These are phyloP conservation scores for Lasius platythorax DNA, from an alignment of 2,888 invertebrate genomes.

Conservation along the genomic window DNA sequence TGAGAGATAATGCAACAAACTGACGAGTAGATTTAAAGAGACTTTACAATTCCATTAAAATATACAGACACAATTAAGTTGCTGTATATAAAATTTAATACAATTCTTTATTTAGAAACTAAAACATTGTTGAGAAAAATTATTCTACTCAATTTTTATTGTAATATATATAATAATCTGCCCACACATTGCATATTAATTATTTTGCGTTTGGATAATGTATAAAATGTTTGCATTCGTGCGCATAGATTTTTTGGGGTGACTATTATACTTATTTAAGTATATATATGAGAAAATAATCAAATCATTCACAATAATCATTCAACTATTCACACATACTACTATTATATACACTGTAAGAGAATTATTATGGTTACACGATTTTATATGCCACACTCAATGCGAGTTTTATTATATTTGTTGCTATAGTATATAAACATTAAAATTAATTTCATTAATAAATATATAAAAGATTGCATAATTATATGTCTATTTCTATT, in stretches of 20 bases:
- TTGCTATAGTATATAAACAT: neutral
- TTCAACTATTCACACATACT: neutral
- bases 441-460: constrained; percentile 45
- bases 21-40: neutral
- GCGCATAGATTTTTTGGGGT: neutral
- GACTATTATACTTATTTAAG: neutral
- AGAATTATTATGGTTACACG: constrained; percentile 50
- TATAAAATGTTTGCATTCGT: neutral
- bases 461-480: neutral
- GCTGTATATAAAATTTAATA: neutral
- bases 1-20: neutral
- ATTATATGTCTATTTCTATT: neutral
- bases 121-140: neutral
- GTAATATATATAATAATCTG: neutral
- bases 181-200: neutral
- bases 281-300: constrained; percentile 1
- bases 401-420: neutral
- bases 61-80: neutral
- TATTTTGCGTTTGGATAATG: neutral
- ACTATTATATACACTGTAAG: neutral
- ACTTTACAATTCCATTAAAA: neutral
- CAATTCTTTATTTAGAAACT: neutral
- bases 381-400: constrained; percentile 8
- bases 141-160: neutral
- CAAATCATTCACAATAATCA: constrained; percentile 7